Conservation (phyloP, 2,797 vertebrate species). For the Acanthiza pusilla region DNA sequence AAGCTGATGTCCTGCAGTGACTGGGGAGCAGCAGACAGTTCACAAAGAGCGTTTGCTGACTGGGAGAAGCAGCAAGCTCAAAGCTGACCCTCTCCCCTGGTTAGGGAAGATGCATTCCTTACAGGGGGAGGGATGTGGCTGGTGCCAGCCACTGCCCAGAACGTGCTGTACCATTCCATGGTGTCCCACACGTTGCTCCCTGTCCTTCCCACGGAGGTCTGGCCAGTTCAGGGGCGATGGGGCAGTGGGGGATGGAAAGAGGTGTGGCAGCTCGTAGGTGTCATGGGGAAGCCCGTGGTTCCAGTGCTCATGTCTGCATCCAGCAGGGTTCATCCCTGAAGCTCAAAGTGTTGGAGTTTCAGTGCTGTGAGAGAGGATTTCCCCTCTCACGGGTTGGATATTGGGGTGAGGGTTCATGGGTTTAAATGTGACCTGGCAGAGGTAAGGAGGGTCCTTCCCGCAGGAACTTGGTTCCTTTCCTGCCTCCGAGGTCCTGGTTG, state of each 20-base stretch:
- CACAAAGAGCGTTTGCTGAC: not conserved
- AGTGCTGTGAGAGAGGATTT: not conserved
- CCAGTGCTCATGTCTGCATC: not conserved
- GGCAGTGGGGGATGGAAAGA: not conserved
- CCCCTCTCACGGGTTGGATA: fast-evolving
- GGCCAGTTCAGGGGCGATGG: not conserved
- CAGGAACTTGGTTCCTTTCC: not conserved
- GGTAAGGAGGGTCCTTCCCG: not conserved
- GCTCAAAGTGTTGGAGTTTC: not conserved
- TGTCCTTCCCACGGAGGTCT: not conserved
- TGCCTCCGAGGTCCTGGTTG: not conserved
- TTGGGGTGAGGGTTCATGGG: not conserved
- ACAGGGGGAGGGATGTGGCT: not conserved
- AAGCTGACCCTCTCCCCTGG: not conserved
- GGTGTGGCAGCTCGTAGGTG: not conserved
- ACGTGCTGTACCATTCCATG: not conserved
- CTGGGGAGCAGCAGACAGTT: not conserved
- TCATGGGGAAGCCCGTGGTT: not conserved
- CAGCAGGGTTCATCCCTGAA: not conserved
- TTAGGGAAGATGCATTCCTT: not conserved
- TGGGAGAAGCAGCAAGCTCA: not conserved
- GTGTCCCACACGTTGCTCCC: not conserved
- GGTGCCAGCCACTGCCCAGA: not conserved
- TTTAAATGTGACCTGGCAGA: not conserved
- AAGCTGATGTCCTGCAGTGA: not conserved